A percentile compares a stretch with the other conserved stretches of the same genome.
These are phyloP conservation scores for Aplodontia rufa DNA, from an alignment of 2,113 vertebrate genomes.

Conservation along the genomic window DNA sequence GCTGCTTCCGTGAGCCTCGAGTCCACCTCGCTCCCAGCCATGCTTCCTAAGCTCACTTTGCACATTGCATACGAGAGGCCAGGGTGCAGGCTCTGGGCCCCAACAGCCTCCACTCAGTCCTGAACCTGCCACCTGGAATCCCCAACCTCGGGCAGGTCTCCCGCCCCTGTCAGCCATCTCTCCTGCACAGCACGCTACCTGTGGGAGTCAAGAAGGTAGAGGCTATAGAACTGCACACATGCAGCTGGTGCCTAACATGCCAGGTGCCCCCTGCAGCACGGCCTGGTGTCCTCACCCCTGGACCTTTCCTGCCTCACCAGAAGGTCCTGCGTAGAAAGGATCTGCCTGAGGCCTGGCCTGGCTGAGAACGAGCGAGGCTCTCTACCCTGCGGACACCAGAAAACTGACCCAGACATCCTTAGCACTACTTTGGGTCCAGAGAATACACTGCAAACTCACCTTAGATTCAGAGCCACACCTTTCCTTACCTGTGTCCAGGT, in stretches of 20 bases:
- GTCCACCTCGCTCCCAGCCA: not conserved
- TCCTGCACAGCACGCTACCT: too few species aligned
- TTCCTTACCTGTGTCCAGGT: not conserved
- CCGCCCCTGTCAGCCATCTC: too few species aligned
- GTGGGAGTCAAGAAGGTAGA: too few species aligned
- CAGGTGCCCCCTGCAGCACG: rapidly evolving
- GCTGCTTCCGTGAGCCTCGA: too few species aligned
- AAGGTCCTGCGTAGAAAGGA: rapidly evolving
- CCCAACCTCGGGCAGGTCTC: rapidly evolving
- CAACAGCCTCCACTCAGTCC: not conserved
- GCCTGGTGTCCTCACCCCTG: not conserved
- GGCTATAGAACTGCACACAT: too few species aligned
- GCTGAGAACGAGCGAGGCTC: too few species aligned
- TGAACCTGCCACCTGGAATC: too few species aligned
- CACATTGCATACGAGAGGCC: rapidly evolving
- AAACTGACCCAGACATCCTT: too few species aligned
- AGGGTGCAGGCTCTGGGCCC: not conserved
- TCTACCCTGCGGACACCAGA: not conserved
- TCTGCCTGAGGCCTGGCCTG: not conserved
- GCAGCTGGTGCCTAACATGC: rapidly evolving
- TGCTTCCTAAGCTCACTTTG: rapidly evolving
- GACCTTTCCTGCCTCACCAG: rapidly evolving
- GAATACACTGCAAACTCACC: not conserved
- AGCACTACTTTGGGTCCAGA: rapidly evolving
- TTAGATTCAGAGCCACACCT: rapidly evolving